Conservation (phyloP, 2,113 vertebrate species). For the Chauna torquata region DNA sequence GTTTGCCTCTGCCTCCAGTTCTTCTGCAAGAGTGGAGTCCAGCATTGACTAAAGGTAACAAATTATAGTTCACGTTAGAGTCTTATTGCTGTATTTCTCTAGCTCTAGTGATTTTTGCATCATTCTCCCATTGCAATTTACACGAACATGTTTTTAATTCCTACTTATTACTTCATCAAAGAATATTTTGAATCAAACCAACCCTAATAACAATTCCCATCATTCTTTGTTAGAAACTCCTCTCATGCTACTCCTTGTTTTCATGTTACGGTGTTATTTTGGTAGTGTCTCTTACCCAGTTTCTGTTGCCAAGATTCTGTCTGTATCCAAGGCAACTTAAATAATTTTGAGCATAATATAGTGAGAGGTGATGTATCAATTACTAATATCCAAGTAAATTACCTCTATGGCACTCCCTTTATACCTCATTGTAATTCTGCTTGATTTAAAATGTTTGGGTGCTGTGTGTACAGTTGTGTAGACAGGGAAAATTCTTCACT, state of each 20-base stretch:
- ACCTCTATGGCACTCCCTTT: neutral
- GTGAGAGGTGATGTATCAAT: constrained; percentile 4
- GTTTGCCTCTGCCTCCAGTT: neutral
- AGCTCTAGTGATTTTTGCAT: neutral
- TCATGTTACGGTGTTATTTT: constrained; percentile 27
- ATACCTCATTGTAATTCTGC: neutral
- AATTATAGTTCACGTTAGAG: neutral
- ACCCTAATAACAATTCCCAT: neutral
- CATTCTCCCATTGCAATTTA: neutral
- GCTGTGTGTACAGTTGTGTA: neutral
- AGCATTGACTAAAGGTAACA: neutral
- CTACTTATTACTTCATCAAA: neutral
- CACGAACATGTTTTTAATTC: neutral
- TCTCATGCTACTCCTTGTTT: constrained; percentile 1
- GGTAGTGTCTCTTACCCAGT: neutral
- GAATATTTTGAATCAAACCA: neutral
- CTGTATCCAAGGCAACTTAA: constrained; percentile 52
- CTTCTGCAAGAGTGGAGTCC: neutral
- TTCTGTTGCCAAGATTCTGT: constrained; percentile 28
- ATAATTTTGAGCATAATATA: constrained; percentile 29
- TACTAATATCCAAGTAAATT: constrained; percentile 23
- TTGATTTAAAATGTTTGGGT: constrained; percentile 35
- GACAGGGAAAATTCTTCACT: constrained; percentile 29
- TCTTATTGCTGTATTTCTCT: neutral
- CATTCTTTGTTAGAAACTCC: neutral